Evolutionary conservation across 2,797 vertebrate genomes (phyloP).

Genomic region (Dermochelys coriacea): DNA sequence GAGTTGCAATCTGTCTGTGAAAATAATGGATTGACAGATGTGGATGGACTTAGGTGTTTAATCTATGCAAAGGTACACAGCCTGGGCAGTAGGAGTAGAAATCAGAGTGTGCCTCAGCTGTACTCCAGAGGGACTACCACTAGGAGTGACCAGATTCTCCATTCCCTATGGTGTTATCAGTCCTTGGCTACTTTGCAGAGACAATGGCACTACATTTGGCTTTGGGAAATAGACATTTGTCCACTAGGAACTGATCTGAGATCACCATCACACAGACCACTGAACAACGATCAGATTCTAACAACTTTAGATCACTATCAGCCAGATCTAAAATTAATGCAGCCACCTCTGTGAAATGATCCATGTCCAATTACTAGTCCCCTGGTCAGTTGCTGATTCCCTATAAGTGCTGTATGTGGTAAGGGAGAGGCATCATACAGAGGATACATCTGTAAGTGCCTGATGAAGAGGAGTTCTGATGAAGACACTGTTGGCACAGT

Average conservation of each 20-base stretch:
- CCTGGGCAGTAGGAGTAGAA: accelerated
- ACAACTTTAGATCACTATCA: background rate
- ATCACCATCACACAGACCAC: background rate
- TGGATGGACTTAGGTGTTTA: background rate
- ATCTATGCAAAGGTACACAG: background rate
- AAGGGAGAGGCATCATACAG: background rate
- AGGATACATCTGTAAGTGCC: background rate
- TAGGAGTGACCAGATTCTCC: background rate
- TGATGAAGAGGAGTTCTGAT: background rate
- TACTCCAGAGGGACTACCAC: background rate
- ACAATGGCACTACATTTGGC: background rate
- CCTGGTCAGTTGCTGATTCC: background rate
- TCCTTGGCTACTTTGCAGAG: background rate
- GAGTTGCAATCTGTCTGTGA: background rate
- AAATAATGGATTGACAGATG: background rate
- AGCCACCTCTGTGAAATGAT: background rate
- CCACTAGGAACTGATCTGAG: background rate
- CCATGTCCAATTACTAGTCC: background rate
- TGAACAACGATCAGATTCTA: accelerated
- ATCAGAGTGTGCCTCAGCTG: background rate
- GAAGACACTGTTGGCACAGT: background rate
- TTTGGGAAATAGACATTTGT: background rate
- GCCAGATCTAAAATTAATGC: background rate
- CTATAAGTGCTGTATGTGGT: too few species aligned
- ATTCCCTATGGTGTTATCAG: accelerated